These are phyloP conservation scores for Sipunculus nudus DNA, from an alignment of 2,888 invertebrate species.

Conservation along the genomic window DNA sequence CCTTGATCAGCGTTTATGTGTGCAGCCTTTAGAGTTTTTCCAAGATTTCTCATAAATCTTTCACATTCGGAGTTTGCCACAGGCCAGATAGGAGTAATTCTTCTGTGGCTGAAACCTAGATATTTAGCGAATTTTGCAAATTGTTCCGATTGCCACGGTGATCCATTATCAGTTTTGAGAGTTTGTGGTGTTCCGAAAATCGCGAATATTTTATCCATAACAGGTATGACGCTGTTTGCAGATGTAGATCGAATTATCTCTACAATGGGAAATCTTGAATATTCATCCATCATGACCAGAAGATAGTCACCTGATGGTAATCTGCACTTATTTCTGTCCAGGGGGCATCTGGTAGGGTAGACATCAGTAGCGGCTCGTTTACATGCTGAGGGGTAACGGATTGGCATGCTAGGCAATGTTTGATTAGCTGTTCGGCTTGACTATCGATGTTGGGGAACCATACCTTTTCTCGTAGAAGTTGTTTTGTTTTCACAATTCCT, in stretches of 20 bases:
- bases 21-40: constrained; percentile 6
- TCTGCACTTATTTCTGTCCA: constrained; percentile 24
- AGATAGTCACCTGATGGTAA: constrained; percentile 12
- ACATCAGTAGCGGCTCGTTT: neutral
- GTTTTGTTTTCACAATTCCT: constrained; percentile 37
- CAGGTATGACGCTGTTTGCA: constrained; percentile 22
- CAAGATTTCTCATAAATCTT: constrained; percentile 39
- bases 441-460: constrained; percentile 36
- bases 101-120: constrained; percentile 32
- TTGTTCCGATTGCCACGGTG: constrained; percentile 30
- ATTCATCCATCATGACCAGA: neutral
- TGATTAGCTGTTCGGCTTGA: constrained; percentile 14
- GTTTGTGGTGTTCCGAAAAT: constrained; percentile 29
- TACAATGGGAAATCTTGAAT: constrained; percentile 32
- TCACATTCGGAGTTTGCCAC: constrained; percentile 38
- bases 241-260: constrained; percentile 22
- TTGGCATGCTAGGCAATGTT: constrained; percentile 23
- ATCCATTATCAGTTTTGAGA: constrained; percentile 37
- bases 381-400: constrained; percentile 3
- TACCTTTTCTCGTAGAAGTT: constrained; percentile 33
- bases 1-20: neutral
- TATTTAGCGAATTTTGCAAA: constrained; percentile 30
- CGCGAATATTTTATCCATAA: constrained; percentile 29
- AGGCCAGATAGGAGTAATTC: constrained; percentile 32
- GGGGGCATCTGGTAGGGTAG: neutral